Evolutionary conservation across 2,113 vertebrate genomes (phyloP), one percentile per base, ranked within the genome.

Genomic region (Ageneiosus marmoratus): DNA sequence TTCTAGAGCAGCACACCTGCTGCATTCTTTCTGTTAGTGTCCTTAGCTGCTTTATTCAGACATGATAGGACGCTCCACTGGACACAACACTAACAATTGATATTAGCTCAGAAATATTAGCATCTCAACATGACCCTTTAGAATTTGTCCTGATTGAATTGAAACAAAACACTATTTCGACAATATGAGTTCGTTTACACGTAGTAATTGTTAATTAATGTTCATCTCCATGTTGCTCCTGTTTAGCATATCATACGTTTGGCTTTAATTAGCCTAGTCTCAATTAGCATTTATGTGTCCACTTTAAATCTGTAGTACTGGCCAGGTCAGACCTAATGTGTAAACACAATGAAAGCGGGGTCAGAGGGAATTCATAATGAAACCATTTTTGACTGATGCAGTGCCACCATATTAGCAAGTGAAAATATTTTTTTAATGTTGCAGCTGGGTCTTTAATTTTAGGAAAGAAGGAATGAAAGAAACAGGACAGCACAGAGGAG

Each of bases 231-330:
- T 78, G 75, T 84, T 73, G 56, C 82, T 87, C 73, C 82, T 77
- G 62, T 87, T 89, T 89, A 86, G 80, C 87, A 89, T 82, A 87
- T 88, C 89, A 89, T 82, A 89, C 60, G 53, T 76, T 62, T 69
- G 77, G 27, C 65, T 73, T 77, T 77, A 79, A 83, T 80, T 72
- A 84, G 80, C 77, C 29, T 8, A 34, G 73, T n/a, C 81, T 78
- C 77, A 73, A 88, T 88, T 89, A 82, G 80, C 84, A 89, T 88
- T 88, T 83, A 86, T 77, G 82, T 44, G n/a, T 79, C 55, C 79
- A 46, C 69, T 72, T 70, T 79, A 77, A 79, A 84, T 76, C 46
- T 9, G 56, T 72, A 32, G 58, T 60, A 69, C 84, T 56, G 81
- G 48, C 77, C 74, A 69, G 80, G 85, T 86, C 78, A 85, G n/a